Base-by-base conservation (phyloP, 2,888 invertebrate species). In the Psylliodes chrysocephalus region DNA sequence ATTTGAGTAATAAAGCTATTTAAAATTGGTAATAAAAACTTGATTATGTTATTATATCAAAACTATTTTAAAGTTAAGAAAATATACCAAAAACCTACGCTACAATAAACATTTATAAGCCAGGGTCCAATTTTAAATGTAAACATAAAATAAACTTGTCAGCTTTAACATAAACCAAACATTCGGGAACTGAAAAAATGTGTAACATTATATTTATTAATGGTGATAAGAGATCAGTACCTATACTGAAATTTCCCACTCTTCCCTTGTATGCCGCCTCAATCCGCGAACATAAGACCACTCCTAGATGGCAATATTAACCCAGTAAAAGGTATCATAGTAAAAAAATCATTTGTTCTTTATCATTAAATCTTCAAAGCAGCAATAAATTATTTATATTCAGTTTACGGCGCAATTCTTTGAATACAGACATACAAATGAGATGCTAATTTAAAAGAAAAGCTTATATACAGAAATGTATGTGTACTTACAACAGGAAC, bases 141-240 rank as follows among this genome's bases (percentile, higher is more conserved):
- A 57, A 57, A 57, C 57, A 47, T 56, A 30, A 57, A 57, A 57
- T 49, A 57, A 57, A 49, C 57, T 57, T 57, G 57, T 57, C 57
- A 49, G 57, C 8, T 57, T 49, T 57, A 57, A 57, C 49, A 57
- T 57, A 57, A 57, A 57, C 57, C 57, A 57, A 57, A 57, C 38
- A 57, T 25, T 28, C 42, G 22, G 46, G 22, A 35, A 56, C 19
- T 25, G 15, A 49, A 49, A 46, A 44, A 28, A 25, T 22, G 14
- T 46, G 46, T 47, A 57, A 57, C 35, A 47, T 54, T 40, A 54
- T 54, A 54, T 38, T 53, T 33, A 38, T 14, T 46, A 46, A 28
- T 42, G 18, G 28, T 57, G 57, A 57, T 57, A 49, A 57, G 47
- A 25, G 47, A 25, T 49, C 28, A 38, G 42, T 49, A n/a, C n/a